Percentiles rank a stretch among this genome's conserved stretches.
Evolutionary conservation across 2,797 vertebrate species (phyloP).

Genomic region (Pseudochirops cupreus): DNA sequence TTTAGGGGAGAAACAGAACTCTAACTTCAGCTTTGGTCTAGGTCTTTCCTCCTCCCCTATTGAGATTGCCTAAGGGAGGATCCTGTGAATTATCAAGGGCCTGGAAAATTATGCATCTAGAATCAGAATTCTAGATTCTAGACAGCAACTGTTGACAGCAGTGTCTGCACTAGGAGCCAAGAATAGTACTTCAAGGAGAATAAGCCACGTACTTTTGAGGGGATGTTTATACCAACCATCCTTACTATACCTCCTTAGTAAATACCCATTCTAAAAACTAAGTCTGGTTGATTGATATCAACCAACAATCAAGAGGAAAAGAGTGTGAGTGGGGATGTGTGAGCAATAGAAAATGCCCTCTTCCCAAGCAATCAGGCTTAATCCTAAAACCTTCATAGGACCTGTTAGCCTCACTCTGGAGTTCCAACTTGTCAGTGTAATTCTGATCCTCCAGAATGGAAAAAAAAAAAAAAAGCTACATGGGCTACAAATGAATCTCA

Average conservation of each 20-base stretch:
- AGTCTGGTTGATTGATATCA: background rate
- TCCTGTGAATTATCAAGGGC: background rate
- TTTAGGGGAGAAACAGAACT: background rate
- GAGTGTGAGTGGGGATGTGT: background rate
- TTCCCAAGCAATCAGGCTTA: background rate
- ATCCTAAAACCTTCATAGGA: background rate
- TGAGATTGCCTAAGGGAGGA: background rate
- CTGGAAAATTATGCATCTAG: background rate
- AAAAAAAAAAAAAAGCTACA: background rate
- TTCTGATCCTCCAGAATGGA: background rate
- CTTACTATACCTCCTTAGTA: background rate
- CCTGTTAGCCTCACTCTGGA: background rate
- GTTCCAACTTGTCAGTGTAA: background rate
- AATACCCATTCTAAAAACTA: background rate
- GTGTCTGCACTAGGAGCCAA: background rate
- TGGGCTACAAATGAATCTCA: background rate
- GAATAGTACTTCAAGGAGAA: background rate
- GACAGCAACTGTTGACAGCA: background rate
- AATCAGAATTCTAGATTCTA: background rate
- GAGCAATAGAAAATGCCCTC: background rate
- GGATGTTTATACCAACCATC: background rate
- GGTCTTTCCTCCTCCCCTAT: background rate
- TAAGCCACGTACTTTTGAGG: background rate
- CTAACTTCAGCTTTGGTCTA: background rate
- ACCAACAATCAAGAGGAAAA: background rate